These are phyloP conservation scores for Caenorhabditis virilis DNA, from an alignment of 2,888 invertebrate species.

Conservation along the genomic window DNA sequence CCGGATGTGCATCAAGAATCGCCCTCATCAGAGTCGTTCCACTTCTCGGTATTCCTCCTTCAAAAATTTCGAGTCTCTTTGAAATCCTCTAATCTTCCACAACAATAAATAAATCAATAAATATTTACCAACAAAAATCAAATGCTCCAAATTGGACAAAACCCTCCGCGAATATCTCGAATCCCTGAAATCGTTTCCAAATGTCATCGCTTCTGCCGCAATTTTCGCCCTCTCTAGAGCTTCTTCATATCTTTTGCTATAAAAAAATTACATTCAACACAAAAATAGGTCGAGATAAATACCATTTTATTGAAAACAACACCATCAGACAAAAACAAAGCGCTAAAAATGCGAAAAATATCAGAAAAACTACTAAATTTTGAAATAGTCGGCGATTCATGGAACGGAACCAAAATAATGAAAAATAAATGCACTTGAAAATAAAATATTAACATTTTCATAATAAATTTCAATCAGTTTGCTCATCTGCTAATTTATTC, in stretches of 20 bases:
- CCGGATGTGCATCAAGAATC: slow-evolving; percentile 95
- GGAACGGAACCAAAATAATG: too few species aligned
- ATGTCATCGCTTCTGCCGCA: not conserved
- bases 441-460: too few species aligned
- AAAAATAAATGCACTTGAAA: too few species aligned
- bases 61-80: slow-evolving; percentile 73
- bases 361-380: not conserved
- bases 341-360: not conserved
- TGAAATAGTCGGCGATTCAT: not conserved
- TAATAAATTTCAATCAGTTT: too few species aligned
- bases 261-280: too few species aligned
- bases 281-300: not conserved
- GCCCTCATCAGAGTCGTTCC: slow-evolving; percentile 96
- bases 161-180: slow-evolving; percentile 21
- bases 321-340: not conserved
- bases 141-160: slow-evolving; percentile 31
- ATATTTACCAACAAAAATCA: slow-evolving; percentile 43
- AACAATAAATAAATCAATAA: too few species aligned
- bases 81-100: too few species aligned
- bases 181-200: not conserved
- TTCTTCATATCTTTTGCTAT: too few species aligned
- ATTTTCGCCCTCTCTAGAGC: not conserved
- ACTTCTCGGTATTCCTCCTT: slow-evolving; percentile 94
- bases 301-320: not conserved
- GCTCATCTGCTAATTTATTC: too few species aligned